These are phyloP conservation scores for Folsomia manolachei DNA, from an alignment of 2,888 invertebrate species.

Conservation along the genomic window DNA sequence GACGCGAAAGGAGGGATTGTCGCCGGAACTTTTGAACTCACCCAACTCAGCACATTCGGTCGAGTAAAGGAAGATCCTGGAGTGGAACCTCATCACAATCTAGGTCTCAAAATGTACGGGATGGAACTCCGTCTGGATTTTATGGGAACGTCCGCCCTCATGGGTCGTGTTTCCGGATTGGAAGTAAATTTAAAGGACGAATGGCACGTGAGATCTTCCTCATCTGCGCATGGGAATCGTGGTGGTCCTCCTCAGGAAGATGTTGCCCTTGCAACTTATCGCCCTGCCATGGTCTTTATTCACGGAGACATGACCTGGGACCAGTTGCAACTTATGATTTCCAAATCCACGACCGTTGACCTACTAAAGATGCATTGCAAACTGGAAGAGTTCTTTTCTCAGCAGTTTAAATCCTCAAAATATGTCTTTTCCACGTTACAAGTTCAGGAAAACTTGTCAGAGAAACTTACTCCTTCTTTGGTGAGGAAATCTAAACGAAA, in stretches of 20 bases:
- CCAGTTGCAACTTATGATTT: conserved; percentile 93
- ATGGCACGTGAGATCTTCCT: conserved; percentile 73
- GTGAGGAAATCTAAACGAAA: conserved; percentile 48
- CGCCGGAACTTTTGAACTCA: conserved; percentile 89
- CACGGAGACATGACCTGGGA: conserved; percentile 93
- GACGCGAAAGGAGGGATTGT: conserved; percentile 98
- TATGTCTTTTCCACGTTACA: conserved; percentile 58
- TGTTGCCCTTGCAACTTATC: conserved; percentile 64
- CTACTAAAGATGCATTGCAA: conserved; percentile 94
- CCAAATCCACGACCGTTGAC: conserved; percentile 94
- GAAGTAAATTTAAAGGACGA: conserved; percentile 79
- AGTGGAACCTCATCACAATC: conserved; percentile 81
- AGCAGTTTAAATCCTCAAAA: conserved; percentile 94
- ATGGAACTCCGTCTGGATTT: conserved; percentile 90
- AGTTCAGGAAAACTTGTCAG: conserved; percentile 42
- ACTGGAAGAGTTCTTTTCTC: conserved; percentile 94
- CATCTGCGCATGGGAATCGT: no score
- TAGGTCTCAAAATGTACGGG: conserved; percentile 76
- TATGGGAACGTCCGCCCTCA: conserved; percentile 94
- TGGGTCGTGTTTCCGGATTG: conserved; percentile 81
- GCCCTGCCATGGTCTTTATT: conserved; percentile 84
- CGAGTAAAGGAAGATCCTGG: conserved; percentile 87
- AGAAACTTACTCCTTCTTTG: conserved; percentile 41
- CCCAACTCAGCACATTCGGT: conserved; percentile 82
- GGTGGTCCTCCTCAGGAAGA: conserved; percentile 55